A percentile compares a stretch with the other conserved stretches of the same genome.
phyloP scores from a whole-genome alignment of 2,797 vertebrate genomes.

The Aotus griseimembra region DNA sequence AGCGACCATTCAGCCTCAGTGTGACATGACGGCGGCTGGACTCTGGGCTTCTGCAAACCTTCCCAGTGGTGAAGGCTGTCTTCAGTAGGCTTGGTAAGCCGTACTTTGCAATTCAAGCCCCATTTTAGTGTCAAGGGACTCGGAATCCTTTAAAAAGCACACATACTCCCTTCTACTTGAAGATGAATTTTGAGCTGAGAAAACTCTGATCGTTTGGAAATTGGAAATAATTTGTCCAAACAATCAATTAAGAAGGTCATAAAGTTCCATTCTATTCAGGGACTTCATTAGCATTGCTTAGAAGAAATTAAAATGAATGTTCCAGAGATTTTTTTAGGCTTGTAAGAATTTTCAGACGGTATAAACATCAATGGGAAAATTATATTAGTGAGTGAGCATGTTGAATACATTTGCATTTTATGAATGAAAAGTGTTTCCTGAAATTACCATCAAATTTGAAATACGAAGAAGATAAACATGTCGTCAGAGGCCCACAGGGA shows the following conservation, averaged over 20 bases:
- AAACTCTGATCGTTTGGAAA: conserved; percentile 55
- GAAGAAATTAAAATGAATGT: conserved; percentile 83
- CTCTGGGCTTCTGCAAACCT: neutral
- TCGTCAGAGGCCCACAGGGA: neutral
- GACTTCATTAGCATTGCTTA: conserved; percentile 82
- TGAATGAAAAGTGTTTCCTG: conserved; percentile 78
- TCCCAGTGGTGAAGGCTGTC: neutral
- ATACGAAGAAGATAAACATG: conserved; percentile 71
- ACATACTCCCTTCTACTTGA: neutral
- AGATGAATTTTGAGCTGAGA: conserved; percentile 47
- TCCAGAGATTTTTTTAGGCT: conserved; percentile 80
- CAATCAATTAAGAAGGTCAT: conserved; percentile 78
- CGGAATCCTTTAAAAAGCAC: neutral
- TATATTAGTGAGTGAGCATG: conserved; percentile 70
- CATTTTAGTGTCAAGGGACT: neutral
- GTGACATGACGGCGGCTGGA: neutral
- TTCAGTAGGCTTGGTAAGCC: neutral
- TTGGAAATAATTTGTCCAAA: conserved; percentile 79
- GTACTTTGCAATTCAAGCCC: neutral
- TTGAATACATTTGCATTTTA: conserved; percentile 83
- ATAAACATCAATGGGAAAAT: conserved; percentile 81
- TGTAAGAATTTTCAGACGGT: conserved; percentile 80
- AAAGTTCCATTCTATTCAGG: conserved; percentile 77
- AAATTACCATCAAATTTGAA: conserved; percentile 75
- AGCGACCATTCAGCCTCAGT: neutral